Conservation (phyloP, 2,113 vertebrate genomes). For the Melanocharis versteri region DNA sequence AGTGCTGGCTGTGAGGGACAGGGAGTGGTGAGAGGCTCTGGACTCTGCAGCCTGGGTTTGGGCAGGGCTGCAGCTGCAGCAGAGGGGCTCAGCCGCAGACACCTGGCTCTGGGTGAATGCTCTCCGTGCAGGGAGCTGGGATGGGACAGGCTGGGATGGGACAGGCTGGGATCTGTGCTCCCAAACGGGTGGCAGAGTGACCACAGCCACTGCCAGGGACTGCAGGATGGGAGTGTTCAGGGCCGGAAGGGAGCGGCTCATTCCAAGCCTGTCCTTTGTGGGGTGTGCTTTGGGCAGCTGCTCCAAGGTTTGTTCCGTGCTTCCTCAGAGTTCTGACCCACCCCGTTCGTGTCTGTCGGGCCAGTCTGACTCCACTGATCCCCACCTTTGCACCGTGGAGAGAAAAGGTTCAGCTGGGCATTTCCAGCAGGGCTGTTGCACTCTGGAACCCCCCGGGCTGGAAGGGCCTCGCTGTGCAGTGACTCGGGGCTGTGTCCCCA, state of each 20-base stretch:
- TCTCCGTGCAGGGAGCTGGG: conserved; percentile 39
- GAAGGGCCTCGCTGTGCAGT: neutral
- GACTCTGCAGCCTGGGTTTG: neutral
- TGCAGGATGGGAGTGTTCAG: fast-evolving
- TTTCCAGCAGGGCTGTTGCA: neutral
- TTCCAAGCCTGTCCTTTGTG: neutral
- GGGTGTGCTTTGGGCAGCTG: conserved; percentile 16
- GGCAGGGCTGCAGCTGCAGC: neutral
- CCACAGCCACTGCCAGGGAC: neutral
- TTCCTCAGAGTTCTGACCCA: neutral
- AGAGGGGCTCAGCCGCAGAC: conserved; percentile 18
- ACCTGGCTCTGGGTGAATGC: conserved; percentile 30
- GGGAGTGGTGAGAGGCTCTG: too few relatives aligned
- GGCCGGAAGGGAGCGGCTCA: fast-evolving
- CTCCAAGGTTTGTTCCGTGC: neutral
- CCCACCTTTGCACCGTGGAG: neutral
- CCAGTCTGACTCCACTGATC: neutral
- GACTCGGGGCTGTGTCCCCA: neutral
- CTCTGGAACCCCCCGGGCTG: neutral
- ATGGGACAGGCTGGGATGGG: conserved; percentile 52
- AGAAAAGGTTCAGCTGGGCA: neutral
- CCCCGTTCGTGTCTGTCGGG: neutral
- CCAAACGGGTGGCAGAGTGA: conserved; percentile 29
- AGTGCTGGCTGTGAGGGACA: neutral
- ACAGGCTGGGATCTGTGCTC: conserved; percentile 12